These are phyloP conservation scores for Willisornis vidua DNA, from an alignment of 2,113 vertebrate species.

Conservation along the genomic window DNA sequence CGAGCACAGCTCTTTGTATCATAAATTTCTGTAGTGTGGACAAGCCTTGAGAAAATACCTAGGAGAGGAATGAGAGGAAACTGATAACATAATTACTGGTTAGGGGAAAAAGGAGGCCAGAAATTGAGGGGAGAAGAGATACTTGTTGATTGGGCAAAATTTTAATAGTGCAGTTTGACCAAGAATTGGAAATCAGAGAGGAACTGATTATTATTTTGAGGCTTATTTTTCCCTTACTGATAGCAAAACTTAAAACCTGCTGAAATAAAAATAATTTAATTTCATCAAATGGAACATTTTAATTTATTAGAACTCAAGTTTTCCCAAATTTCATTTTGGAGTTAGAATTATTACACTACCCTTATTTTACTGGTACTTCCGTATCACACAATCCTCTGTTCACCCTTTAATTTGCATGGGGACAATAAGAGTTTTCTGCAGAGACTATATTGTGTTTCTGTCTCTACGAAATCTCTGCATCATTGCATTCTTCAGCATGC, in stretches of 20 bases:
- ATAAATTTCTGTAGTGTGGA: conserved; percentile 43
- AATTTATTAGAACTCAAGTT: neutral
- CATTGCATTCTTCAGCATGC: conserved; percentile 15
- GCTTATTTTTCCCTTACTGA: neutral
- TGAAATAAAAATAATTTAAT: neutral
- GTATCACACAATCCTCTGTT: neutral
- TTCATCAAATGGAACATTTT: neutral
- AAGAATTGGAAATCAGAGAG: neutral
- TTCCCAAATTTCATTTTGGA: neutral
- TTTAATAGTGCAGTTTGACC: neutral
- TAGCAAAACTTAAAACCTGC: neutral
- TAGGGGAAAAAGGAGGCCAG: neutral
- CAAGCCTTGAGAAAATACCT: conserved; percentile 31
- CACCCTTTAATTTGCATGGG: neutral
- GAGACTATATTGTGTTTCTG: neutral
- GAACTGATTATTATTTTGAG: neutral
- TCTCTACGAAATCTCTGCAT: neutral
- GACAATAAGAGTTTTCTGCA: neutral
- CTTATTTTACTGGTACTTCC: neutral
- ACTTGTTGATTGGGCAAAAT: neutral
- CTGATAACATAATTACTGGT: neutral
- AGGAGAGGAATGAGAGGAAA: neutral
- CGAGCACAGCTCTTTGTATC: conserved; percentile 21
- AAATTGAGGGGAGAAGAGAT: neutral
- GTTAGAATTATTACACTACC: neutral